Evolutionary conservation across 2,888 invertebrate genomes (phyloP).

Genomic region (Acanthococcus lagerstroemiae): DNA sequence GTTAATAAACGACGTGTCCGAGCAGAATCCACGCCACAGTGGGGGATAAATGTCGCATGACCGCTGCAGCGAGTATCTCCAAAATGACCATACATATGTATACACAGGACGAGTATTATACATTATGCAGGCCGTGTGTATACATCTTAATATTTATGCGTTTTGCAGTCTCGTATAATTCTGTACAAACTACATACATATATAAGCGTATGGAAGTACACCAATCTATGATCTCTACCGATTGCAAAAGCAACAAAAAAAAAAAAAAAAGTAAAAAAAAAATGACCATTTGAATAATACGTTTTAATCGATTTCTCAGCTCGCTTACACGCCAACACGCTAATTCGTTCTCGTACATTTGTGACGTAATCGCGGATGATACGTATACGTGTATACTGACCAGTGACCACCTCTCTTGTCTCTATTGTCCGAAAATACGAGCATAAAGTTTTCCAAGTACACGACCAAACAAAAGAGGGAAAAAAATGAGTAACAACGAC

Average conservation of each 20-base stretch:
- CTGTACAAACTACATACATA: too few species aligned
- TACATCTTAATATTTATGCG: too few species aligned
- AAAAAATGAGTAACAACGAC: not conserved
- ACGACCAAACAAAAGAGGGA: too few species aligned
- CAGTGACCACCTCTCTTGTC: not conserved
- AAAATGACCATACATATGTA: not conserved
- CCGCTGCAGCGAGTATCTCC: not conserved
- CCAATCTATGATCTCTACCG: too few species aligned
- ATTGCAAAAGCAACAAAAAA: too few species aligned
- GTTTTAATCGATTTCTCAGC: slow-evolving; percentile 3
- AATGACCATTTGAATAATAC: not conserved
- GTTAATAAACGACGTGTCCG: slow-evolving; percentile 23
- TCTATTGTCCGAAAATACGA: slow-evolving; percentile 9
- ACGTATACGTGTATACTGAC: slow-evolving; percentile 3
- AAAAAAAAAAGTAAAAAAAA: too few species aligned
- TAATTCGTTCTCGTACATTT: slow-evolving; percentile 1
- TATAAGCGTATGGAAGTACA: too few species aligned
- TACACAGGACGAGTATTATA: too few species aligned
- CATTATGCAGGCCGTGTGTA: too few species aligned
- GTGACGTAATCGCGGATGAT: slow-evolving; percentile 9
- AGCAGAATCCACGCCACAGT: slow-evolving; percentile 10
- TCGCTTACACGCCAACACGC: not conserved
- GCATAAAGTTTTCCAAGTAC: too few species aligned
- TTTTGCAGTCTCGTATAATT: too few species aligned
- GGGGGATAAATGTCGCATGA: slow-evolving; percentile 5